Evolutionary conservation across 2,888 invertebrate species (phyloP).

Genomic region (Fabriciana adippe): DNA sequence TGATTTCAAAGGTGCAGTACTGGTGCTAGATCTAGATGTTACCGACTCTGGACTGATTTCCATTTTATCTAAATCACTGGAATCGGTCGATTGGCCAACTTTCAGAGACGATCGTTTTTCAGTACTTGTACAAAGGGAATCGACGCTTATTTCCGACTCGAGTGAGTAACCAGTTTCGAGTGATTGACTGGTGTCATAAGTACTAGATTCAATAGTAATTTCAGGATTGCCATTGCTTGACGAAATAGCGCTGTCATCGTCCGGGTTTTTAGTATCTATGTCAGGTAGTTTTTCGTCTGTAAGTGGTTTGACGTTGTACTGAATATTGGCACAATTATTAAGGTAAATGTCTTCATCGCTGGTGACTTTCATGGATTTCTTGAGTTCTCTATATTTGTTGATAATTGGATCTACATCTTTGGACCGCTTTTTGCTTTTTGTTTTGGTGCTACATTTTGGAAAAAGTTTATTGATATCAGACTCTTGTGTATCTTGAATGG

Average conservation of each 20-base stretch:
- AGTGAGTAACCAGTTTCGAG: conserved; percentile 78
- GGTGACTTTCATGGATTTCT: conserved; percentile 73
- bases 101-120: conserved; percentile 83
- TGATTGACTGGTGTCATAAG: conserved; percentile 76
- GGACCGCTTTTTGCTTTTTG: conserved; percentile 77
- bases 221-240: conserved; percentile 78
- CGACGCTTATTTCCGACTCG: conserved; percentile 82
- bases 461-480: conserved; percentile 74
- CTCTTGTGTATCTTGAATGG: conserved; percentile 77
- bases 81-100: conserved; percentile 86
- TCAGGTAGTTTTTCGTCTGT: conserved; percentile 67
- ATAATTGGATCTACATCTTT: conserved; percentile 78
- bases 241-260: conserved; percentile 75
- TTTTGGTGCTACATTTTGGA: conserved; percentile 76
- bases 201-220: conserved; percentile 76
- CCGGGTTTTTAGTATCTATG: conserved; percentile 71
- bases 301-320: conserved; percentile 62
- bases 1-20: conserved; percentile 79
- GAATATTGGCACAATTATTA: conserved; percentile 76
- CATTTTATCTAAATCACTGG: conserved; percentile 84
- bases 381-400: conserved; percentile 75
- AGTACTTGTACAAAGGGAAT: conserved; percentile 80
- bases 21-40: conserved; percentile 76
- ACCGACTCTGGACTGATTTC: conserved; percentile 79
- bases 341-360: conserved; percentile 72